phyloP scores from a whole-genome alignment of 2,797 vertebrate genomes.

The Carapus acus region DNA sequence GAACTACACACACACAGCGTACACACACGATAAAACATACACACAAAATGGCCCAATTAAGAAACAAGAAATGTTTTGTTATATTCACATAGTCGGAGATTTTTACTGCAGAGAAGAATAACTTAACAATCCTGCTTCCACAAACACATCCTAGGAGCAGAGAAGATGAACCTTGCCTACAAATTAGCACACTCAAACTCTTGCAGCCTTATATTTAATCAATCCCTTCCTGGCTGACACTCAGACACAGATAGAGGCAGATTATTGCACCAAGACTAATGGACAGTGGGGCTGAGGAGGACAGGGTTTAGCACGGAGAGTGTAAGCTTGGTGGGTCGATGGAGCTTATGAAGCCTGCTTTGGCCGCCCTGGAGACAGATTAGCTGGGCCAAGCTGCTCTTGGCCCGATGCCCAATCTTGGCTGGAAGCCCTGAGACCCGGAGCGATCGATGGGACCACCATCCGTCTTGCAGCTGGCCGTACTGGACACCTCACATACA shows the following conservation, averaged over 20 bases:
- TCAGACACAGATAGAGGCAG: conserved; percentile 63
- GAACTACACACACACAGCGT: conserved; percentile 37
- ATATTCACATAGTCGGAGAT: neutral
- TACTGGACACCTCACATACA: conserved; percentile 54
- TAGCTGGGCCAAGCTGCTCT: conserved; percentile 65
- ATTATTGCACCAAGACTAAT: conserved; percentile 71
- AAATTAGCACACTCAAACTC: conserved; percentile 55
- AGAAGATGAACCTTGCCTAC: conserved; percentile 32
- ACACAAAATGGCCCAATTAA: neutral
- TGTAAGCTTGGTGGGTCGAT: conserved; percentile 64
- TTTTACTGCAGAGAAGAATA: too few species aligned
- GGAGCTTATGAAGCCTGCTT: conserved; percentile 67
- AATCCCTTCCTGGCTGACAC: conserved; percentile 59
- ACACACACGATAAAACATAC: neutral
- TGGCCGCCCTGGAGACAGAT: conserved; percentile 69
- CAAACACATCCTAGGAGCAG: conserved; percentile 8
- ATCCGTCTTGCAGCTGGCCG: conserved; percentile 66
- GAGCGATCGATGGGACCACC: conserved; percentile 70
- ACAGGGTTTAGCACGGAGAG: conserved; percentile 64
- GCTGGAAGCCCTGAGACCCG: conserved; percentile 65
- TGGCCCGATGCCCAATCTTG: conserved; percentile 67
- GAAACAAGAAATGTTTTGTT: neutral
- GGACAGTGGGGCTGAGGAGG: conserved; percentile 60
- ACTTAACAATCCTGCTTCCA: neutral
- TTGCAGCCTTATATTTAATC: conserved; percentile 60